Conservation (phyloP, 1,140 invertebrate species). For the Drosophila azteca region DNA sequence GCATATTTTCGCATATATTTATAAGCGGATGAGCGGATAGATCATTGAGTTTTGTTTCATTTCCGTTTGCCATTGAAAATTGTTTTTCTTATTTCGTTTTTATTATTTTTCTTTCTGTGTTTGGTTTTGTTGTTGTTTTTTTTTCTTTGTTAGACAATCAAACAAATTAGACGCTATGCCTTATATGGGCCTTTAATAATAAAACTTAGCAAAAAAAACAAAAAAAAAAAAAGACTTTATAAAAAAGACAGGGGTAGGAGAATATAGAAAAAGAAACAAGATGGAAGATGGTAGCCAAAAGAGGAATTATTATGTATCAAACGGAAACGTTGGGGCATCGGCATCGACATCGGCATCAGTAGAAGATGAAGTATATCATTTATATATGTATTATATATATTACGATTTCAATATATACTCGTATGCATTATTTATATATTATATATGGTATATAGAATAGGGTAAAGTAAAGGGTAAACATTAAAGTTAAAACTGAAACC, state of each 20-base stretch:
- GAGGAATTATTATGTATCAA: conserved; percentile 68
- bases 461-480: conserved; percentile 24
- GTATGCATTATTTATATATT: conserved; percentile 9
- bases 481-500: too few relatives aligned
- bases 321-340: conserved; percentile 51
- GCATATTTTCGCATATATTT: background rate
- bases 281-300: conserved; percentile 62
- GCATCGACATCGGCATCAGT: conserved; percentile 24
- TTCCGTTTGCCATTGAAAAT: conserved; percentile 67
- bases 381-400: conserved; percentile 1
- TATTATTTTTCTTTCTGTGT: conserved; percentile 46
- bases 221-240: conserved; percentile 50
- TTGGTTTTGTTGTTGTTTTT: conserved; percentile 30
- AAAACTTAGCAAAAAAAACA: conserved; percentile 62
- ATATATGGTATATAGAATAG: conserved; percentile 15
- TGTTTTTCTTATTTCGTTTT: conserved; percentile 63
- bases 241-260: conserved; percentile 21
- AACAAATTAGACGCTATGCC: conserved; percentile 80
- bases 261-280: conserved; percentile 2
- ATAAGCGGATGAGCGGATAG: conserved; percentile 10
- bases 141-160: conserved; percentile 78
- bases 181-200: conserved; percentile 73
- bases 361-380: background rate
- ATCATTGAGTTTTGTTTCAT: conserved; percentile 59
- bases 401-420: conserved; percentile 1